These are phyloP conservation scores for Papilio dardanus DNA, from an alignment of 1,140 invertebrate species.

Conservation along the genomic window DNA sequence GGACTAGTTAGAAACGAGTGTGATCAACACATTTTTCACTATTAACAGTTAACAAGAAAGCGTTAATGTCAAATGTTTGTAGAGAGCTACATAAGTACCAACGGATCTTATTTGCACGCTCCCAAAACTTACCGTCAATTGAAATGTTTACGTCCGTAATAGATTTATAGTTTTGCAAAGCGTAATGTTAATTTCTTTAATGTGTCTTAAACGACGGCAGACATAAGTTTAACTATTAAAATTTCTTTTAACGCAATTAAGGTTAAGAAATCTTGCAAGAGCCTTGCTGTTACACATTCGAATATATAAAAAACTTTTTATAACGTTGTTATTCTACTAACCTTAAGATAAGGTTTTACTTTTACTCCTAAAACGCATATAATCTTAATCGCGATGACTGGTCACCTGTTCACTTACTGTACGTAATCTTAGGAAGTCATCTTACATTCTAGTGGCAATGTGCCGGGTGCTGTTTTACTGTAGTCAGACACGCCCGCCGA, in stretches of 20 bases:
- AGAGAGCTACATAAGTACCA: slow-evolving; percentile 41
- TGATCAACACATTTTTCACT: slow-evolving; percentile 1
- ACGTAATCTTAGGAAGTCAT: slow-evolving; percentile 16
- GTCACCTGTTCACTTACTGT: neutral
- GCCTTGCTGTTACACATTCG: no score
- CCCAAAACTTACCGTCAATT: slow-evolving; percentile 12
- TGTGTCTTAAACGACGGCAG: no score
- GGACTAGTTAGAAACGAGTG: slow-evolving; percentile 17
- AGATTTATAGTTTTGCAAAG: neutral
- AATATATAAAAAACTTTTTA: neutral
- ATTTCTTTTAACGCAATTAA: no score
- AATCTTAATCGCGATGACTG: neutral
- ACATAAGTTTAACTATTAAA: no score
- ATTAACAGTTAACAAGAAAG: slow-evolving; percentile 32
- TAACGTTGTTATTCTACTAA: neutral
- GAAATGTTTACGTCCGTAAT: slow-evolving; percentile 21
- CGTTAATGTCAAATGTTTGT: slow-evolving; percentile 50
- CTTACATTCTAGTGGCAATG: neutral
- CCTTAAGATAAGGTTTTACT: neutral
- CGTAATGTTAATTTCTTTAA: neutral
- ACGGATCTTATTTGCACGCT: neutral
- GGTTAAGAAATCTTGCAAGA: no score
- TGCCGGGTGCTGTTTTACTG: neutral
- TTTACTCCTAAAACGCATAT: neutral
- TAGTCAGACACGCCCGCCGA: neutral